These are phyloP conservation scores for Corythornis madagascariensis DNA, from an alignment of 2,113 vertebrate genomes.

Conservation along the genomic window DNA sequence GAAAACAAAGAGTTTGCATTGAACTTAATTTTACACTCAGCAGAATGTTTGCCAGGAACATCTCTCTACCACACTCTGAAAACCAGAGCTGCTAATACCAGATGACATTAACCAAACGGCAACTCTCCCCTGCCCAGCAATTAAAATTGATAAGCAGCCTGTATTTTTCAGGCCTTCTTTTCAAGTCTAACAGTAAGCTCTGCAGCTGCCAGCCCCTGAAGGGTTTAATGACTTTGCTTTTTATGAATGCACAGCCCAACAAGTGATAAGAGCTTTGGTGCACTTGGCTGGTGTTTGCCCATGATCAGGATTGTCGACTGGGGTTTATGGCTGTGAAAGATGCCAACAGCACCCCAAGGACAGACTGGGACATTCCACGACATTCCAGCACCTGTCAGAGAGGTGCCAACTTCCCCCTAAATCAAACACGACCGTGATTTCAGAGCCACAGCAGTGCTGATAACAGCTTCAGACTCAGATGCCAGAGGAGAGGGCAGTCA, in stretches of 20 bases:
- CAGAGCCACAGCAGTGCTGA: conserved; percentile 8
- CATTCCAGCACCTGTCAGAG: conserved; percentile 72
- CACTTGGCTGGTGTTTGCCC: conserved; percentile 66
- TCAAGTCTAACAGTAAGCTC: conserved; percentile 41
- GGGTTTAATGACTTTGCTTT: conserved; percentile 73
- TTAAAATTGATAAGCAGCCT: conserved; percentile 62
- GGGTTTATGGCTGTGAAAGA: conserved; percentile 56
- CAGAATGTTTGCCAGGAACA: neutral
- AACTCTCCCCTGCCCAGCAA: conserved; percentile 41
- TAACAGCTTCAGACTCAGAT: neutral
- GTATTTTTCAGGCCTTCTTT: conserved; percentile 58
- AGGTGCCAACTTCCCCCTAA: conserved; percentile 58
- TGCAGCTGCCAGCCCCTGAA: conserved; percentile 60
- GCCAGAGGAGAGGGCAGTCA: neutral
- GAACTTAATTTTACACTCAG: neutral
- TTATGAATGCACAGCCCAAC: conserved; percentile 25
- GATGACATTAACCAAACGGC: conserved; percentile 16
- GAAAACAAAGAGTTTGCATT: neutral
- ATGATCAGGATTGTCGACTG: conserved; percentile 34
- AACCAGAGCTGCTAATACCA: neutral
- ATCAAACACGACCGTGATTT: conserved; percentile 26
- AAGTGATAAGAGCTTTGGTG: conserved; percentile 64
- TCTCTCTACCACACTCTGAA: neutral
- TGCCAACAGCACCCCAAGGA: conserved; percentile 69
- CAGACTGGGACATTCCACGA: conserved; percentile 71